Percentiles rank a stretch among this genome's conserved stretches.
Evolutionary conservation across 2,113 vertebrate species (phyloP).

Genomic region (Pygoscelis adeliae): DNA sequence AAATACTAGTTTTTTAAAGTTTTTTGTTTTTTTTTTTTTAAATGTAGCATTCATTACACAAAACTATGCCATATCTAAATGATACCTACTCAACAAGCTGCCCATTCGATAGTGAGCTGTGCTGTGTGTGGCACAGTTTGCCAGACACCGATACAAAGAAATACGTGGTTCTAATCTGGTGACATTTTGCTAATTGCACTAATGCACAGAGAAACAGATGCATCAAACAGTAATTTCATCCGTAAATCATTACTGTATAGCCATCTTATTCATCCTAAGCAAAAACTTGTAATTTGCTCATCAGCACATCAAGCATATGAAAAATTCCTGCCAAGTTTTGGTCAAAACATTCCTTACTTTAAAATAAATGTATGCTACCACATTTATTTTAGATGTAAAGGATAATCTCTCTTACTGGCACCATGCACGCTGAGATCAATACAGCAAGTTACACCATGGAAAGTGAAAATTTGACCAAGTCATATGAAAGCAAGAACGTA

Average conservation of each 20-base stretch:
- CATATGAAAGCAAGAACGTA: not conserved
- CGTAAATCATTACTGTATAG: not conserved
- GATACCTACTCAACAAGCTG: not conserved
- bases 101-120: accelerated
- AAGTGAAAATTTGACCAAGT: not conserved
- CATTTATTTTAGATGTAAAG: not conserved
- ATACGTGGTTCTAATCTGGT: not conserved
- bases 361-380: not conserved
- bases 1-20: not conserved
- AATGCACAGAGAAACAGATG: not conserved
- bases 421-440: not conserved
- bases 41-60: not conserved
- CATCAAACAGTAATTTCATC: not conserved
- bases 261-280: not conserved
- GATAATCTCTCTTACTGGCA: not conserved
- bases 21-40: not conserved
- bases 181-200: not conserved
- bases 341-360: slow-evolving; percentile 2
- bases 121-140: not conserved
- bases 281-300: slow-evolving; percentile 1
- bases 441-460: not conserved
- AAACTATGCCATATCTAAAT: not conserved
- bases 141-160: not conserved
- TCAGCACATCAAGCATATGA: not conserved
- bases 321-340: slow-evolving; percentile 5